Percentiles rank a stretch among this genome's conserved stretches.
These are phyloP conservation scores for Drosophila acutilabella DNA, from an alignment of 2,888 invertebrate genomes.

Conservation along the genomic window DNA sequence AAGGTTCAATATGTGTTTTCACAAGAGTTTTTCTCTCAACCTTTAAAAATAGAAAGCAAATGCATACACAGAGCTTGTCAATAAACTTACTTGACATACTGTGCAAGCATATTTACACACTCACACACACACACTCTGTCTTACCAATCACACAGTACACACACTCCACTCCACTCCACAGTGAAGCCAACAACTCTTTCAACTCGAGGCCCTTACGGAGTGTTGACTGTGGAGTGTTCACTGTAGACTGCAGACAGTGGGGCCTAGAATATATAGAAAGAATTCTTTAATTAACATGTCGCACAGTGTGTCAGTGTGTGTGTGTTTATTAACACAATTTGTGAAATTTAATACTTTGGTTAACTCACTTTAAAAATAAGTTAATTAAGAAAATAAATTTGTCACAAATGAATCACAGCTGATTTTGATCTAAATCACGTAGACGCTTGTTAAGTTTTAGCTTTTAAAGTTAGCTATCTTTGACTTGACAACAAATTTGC, in stretches of 20 bases:
- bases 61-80: neutral
- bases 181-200: conserved; percentile 22
- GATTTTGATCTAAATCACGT: neutral
- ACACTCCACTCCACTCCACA: conserved; percentile 20
- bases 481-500: neutral
- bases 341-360: neutral
- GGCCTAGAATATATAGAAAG: conserved; percentile 10
- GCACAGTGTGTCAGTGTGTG: conserved; percentile 35
- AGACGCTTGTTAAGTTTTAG: no score
- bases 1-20: no score
- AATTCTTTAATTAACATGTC: conserved; percentile 51
- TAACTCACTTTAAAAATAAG: neutral
- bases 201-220: neutral
- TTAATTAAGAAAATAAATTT: neutral
- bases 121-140: conserved; percentile 7
- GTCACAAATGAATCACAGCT: neutral
- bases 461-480: neutral
- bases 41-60: neutral
- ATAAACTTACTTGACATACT: neutral
- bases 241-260: conserved; percentile 7
- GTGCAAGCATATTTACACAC: neutral
- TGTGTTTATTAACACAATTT: conserved; percentile 9
- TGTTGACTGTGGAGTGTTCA: no score
- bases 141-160: conserved; percentile 21
- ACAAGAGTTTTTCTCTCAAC: no score